Percentiles rank a stretch among this genome's conserved stretches.
Conservation (phyloP, 2,888 invertebrate species). For the Anaspis maculata region DNA sequence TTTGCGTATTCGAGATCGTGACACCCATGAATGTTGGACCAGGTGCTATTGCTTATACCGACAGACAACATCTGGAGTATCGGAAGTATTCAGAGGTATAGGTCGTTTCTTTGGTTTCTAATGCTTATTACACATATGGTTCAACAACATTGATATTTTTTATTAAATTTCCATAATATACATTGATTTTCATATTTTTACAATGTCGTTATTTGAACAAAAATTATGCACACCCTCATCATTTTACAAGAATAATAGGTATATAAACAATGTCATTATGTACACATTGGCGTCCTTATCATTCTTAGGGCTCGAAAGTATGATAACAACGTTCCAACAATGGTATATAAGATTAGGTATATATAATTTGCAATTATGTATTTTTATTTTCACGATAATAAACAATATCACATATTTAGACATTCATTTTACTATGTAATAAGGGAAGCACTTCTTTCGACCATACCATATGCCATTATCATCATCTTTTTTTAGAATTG, state of each 20-base stretch:
- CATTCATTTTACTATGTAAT: conserved; percentile 9
- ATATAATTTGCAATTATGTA: conserved; percentile 2
- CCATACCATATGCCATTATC: conserved; percentile 1
- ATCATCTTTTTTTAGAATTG: conserved; percentile 9
- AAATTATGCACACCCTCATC: not conserved
- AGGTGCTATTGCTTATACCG: too few species aligned
- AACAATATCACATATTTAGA: conserved; percentile 17
- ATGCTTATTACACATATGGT: too few species aligned
- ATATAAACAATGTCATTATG: not conserved
- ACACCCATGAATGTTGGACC: too few species aligned
- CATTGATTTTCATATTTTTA: not conserved
- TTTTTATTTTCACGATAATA: not conserved
- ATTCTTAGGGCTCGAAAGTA: conserved; percentile 28
- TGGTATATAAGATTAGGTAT: conserved; percentile 4
- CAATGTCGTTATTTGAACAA: not conserved
- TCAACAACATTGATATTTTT: conserved; percentile 5
- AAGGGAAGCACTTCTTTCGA: conserved; percentile 14
- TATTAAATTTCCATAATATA: conserved; percentile 3
- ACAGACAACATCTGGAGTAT: too few species aligned
- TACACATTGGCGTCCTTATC: conserved; percentile 19
- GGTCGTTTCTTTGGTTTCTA: too few species aligned
- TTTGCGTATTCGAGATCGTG: too few species aligned
- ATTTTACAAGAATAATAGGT: not conserved
- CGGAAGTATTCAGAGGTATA: too few species aligned
- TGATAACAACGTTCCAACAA: conserved; percentile 18